phyloP scores from a whole-genome alignment of 2,797 vertebrate genomes.

The Balearica regulorum region DNA sequence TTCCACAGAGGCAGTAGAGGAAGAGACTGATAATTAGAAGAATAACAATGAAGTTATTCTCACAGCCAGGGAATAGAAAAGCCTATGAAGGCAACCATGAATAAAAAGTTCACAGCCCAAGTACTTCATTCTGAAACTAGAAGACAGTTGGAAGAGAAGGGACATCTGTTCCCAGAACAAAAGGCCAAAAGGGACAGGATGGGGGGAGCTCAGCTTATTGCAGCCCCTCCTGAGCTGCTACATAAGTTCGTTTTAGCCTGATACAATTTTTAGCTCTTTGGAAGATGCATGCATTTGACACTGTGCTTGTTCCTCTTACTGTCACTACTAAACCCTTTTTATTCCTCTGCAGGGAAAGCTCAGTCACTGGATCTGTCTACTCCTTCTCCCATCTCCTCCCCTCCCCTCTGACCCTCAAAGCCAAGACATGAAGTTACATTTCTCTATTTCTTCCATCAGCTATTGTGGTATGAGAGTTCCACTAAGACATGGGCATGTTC shows the following conservation, averaged over 20 bases:
- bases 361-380: neutral
- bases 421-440: conserved; percentile 20
- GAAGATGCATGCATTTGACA: neutral
- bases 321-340: neutral
- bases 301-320: neutral
- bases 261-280: conserved; percentile 29
- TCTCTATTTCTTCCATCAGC: conserved; percentile 56
- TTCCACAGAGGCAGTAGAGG: neutral
- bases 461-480: conserved; percentile 69
- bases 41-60: neutral
- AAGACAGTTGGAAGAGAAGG: neutral
- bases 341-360: conserved; percentile 13
- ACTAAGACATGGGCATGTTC: conserved; percentile 61
- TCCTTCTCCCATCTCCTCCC: neutral
- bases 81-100: neutral
- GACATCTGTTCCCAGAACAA: conserved; percentile 1
- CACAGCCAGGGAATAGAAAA: neutral
- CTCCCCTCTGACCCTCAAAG: conserved; percentile 31
- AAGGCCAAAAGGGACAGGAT: neutral
- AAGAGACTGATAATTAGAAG: neutral
- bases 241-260: conserved; percentile 22
- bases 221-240: neutral
- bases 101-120: neutral
- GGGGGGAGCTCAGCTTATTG: neutral
- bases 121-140: neutral